Percentiles rank a stretch among this genome's conserved stretches.
Evolutionary conservation across 2,888 invertebrate genomes (phyloP).

Genomic region (Megastigmus dorsalis): DNA sequence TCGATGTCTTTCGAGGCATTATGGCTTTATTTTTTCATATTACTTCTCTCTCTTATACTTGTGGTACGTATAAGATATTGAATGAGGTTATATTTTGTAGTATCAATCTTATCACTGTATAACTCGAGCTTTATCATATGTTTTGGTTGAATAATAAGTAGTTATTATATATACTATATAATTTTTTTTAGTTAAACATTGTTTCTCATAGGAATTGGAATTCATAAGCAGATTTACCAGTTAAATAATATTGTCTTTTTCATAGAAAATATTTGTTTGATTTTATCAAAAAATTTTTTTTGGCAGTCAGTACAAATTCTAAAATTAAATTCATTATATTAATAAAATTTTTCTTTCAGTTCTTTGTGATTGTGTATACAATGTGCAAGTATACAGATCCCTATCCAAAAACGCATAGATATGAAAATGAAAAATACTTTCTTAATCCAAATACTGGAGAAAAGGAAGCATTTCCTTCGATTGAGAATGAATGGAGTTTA

Average conservation of each 20-base stretch:
- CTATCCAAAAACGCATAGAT: constrained; percentile 81
- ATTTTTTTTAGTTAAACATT: neutral
- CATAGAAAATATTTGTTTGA: neutral
- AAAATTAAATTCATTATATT: neutral
- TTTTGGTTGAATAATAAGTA: neutral
- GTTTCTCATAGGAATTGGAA: neutral
- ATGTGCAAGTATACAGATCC: constrained; percentile 44
- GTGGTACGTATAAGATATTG: constrained; percentile 26
- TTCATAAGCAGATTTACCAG: no score
- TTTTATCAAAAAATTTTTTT: neutral
- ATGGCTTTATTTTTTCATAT: constrained; percentile 33
- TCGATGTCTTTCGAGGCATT: constrained; percentile 35
- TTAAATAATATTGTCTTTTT: neutral
- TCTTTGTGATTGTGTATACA: constrained; percentile 4
- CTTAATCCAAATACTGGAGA: constrained; percentile 78
- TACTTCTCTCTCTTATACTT: constrained; percentile 6
- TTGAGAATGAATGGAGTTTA: constrained; percentile 82
- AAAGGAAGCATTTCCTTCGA: constrained; percentile 81
- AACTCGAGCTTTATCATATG: neutral
- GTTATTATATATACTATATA: neutral
- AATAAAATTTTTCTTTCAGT: constrained; percentile 15
- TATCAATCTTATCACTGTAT: neutral
- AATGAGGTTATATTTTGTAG: constrained; percentile 44
- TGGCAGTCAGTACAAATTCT: neutral
- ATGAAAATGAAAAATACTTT: constrained; percentile 86